Evolutionary conservation across 2,797 vertebrate species (phyloP), one percentile per base, ranked within the genome.

Genomic region (Liparis tanakae): DNA sequence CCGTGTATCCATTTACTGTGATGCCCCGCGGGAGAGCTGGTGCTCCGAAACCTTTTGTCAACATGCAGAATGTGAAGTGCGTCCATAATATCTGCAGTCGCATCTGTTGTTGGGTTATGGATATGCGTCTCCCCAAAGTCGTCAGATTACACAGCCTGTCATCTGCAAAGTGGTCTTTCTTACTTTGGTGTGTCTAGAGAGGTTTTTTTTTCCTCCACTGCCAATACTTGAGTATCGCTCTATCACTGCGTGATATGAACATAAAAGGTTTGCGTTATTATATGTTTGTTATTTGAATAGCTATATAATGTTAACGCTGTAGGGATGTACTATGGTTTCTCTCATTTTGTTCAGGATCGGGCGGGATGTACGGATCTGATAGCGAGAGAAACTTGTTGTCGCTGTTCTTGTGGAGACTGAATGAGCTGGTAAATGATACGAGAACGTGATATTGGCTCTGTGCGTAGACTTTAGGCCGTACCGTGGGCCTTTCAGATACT

Each of bases 91-190:
- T 85, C 78, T 81, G 56, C 60, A 70, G 76, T 71, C 54, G 33
- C 67, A 82, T 84, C 74, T 80, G 67, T 66, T 74, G 76, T 67
- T 25, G 43, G 63, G 55, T 60, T 62, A 65, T 64, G 17, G 78
- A 79, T 69, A 77, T 30, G 34, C 8, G 46, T 67, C 44, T 70
- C 66, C 39, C 8, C 10, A 15, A 65, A 48, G 53, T 82, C 53
- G 70, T 89, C 86, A 53, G 48, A 87, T 89, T 84, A 84, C 86
- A 84, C 72, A 12, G 63, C 18, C 39, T 63, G 22, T 58, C 62
- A 44, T 86, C 88, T 81, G 78, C 57, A 78, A 83, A 86, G 78
- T 79, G 51, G 88, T 85, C 78, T 76, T 82, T 89, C 87, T 82
- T 84, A 81, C 79, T 84, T 79, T 82, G 88, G 25, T 54, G 22